Base-by-base conservation (phyloP, 2,888 invertebrate species). In the Megaustenia siamemsis region DNA sequence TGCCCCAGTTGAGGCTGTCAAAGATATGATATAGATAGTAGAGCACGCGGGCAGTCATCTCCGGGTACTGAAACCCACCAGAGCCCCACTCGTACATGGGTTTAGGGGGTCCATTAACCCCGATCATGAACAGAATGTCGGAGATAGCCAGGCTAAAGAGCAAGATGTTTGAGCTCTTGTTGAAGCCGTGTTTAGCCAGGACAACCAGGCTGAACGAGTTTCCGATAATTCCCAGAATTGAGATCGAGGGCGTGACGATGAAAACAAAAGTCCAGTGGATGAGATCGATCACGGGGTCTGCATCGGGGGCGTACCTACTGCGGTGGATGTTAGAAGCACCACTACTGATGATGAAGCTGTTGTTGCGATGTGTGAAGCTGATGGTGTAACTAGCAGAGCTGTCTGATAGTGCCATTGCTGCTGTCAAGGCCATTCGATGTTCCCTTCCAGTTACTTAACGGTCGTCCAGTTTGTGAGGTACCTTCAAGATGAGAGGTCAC, bases 21-120 rank as follows among this genome's bases (percentile, higher is more conserved):
- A 83, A 83, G 28, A 83, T 49, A 68, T 76, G 76, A 49, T 83
- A 83, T 5, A 83, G n/a, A 49, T 66, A 76, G 76, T 66, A 83
- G 45, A 71, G 43, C 10, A 76, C 49, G 15, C 49, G 66, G 0
- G 82, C 56, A 21, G 28, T 60, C n/a, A 28, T 0, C 45, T 82
- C 75, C n/a, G 82, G 66, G 35, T 60, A 82, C 56, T 38, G 28
- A n/a, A 82, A 75, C 2, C 82, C 75, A 6, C 71, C 82, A 2
- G 68, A 1, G 12, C 82, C 43, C 43, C 75, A 68, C 68, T 80
- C 80, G 35, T 80, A 80, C 45, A 80, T 66, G 1, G 66, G 28
- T 45, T 80, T 80, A 12, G 80, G 66, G 38, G 68, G 63, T n/a
- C 68, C 60, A 43, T 82, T 73, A 8, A 63, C 73, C 18, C 82